Evolutionary conservation across 1,140 invertebrate genomes (phyloP).

Genomic region (Proales similis): DNA sequence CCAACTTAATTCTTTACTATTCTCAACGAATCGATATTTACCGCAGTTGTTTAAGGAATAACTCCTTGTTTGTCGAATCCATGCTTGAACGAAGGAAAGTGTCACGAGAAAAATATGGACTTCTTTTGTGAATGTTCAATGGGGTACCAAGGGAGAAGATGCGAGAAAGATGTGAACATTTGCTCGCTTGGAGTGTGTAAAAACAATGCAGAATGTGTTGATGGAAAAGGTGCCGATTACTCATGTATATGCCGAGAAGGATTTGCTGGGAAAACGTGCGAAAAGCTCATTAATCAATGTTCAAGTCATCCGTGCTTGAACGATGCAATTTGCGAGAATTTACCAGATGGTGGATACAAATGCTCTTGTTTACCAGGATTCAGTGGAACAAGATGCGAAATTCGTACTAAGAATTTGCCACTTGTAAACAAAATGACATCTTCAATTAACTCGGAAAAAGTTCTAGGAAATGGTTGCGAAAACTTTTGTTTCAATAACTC

Average conservation of each 20-base stretch:
- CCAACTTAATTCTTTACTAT: background rate
- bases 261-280: constrained; percentile 39
- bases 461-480: constrained; percentile 10
- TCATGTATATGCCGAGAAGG: constrained; percentile 38
- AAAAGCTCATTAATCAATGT: constrained; percentile 32
- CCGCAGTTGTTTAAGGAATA: constrained; percentile 5
- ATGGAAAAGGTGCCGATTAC: constrained; percentile 25
- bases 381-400: constrained; percentile 5
- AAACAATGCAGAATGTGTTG: constrained; percentile 15
- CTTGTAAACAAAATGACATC: no score
- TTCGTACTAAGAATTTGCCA: no score
- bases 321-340: background rate
- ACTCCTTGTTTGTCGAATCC: background rate
- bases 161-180: constrained; percentile 19
- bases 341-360: background rate
- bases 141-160: background rate
- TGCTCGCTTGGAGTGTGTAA: constrained; percentile 18
- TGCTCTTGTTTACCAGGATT: constrained; percentile 8
- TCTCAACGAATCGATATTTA: background rate
- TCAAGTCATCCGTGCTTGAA: constrained; percentile 6
- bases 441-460: no score
- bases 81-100: constrained; percentile 29
- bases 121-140: constrained; percentile 29
- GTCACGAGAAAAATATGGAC: background rate
- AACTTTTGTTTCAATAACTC: constrained; percentile 26